Percentiles rank a stretch among this genome's conserved stretches.
phyloP scores from a whole-genome alignment of 2,797 vertebrate species.

The Petrocephalus sullivani region DNA sequence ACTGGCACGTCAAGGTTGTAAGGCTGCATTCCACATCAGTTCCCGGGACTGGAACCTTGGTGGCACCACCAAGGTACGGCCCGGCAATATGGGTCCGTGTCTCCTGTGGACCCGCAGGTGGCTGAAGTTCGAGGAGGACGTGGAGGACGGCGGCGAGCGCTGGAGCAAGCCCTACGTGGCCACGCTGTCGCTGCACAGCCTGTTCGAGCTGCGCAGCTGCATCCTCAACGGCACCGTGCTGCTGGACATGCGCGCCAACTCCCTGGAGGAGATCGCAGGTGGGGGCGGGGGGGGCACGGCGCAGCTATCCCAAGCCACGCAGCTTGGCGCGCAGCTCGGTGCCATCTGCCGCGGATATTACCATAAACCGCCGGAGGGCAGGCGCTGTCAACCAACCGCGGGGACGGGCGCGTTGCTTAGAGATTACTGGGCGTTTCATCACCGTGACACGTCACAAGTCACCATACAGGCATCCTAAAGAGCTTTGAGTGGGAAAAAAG shows the following conservation, averaged over 20 bases:
- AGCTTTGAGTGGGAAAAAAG: not conserved
- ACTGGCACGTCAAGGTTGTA: constrained; percentile 38
- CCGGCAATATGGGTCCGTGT: not conserved
- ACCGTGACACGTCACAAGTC: not conserved
- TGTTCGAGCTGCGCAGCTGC: constrained; percentile 95
- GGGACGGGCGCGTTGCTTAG: not conserved
- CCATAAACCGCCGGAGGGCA: not conserved
- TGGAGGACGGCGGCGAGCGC: constrained; percentile 93
- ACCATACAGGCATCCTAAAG: not conserved
- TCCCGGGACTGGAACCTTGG: not conserved
- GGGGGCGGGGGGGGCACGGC: not conserved
- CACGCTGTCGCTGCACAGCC: constrained; percentile 89
- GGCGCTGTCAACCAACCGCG: not conserved
- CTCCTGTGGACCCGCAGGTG: constrained; percentile 62
- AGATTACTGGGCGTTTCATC: not conserved
- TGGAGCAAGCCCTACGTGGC: constrained; percentile 98
- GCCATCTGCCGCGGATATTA: constrained; percentile 8
- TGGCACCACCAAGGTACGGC: not conserved
- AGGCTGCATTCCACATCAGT: not conserved
- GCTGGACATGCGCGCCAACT: constrained; percentile 94
- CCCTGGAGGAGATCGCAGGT: constrained; percentile 96
- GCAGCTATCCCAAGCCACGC: not conserved
- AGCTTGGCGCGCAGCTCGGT: not conserved
- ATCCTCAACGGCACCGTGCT: constrained; percentile 94
- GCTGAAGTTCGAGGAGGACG: constrained; percentile 98